Conservation (phyloP, 2,888 invertebrate genomes). For the Oscheius onirici region DNA sequence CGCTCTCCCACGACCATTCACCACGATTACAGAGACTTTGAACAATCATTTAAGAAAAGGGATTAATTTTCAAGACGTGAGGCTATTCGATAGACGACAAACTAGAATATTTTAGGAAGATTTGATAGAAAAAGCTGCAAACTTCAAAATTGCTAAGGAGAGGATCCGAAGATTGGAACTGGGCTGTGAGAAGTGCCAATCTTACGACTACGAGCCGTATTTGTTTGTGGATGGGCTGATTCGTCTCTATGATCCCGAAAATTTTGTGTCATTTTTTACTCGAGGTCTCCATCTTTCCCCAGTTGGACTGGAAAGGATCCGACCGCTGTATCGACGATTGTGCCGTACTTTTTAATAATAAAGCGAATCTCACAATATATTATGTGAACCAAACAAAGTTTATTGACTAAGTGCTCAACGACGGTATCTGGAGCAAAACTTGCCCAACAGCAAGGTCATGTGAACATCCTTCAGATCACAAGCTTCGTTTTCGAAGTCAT, state of each 20-base stretch:
- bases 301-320: neutral
- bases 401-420: too few species aligned
- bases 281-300: neutral
- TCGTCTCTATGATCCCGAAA: slow-evolving; percentile 9
- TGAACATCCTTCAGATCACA: neutral
- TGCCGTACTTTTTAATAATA: too few species aligned
- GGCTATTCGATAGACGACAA: too few species aligned
- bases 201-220: neutral
- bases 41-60: neutral
- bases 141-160: slow-evolving; percentile 1
- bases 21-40: neutral
- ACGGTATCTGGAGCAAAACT: too few species aligned
- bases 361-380: too few species aligned
- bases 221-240: neutral
- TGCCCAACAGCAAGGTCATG: neutral
- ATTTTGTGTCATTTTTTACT: neutral
- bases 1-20: neutral
- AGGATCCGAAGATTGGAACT: neutral
- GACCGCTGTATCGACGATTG: neutral
- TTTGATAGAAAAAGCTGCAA: neutral
- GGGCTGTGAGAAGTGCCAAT: slow-evolving; percentile 1
- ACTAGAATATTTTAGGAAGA: neutral
- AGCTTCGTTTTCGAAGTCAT: neutral
- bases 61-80: neutral
- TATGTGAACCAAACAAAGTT: too few species aligned